phyloP scores from a whole-genome alignment of 2,113 vertebrate genomes.

The Burhinus bistriatus region DNA sequence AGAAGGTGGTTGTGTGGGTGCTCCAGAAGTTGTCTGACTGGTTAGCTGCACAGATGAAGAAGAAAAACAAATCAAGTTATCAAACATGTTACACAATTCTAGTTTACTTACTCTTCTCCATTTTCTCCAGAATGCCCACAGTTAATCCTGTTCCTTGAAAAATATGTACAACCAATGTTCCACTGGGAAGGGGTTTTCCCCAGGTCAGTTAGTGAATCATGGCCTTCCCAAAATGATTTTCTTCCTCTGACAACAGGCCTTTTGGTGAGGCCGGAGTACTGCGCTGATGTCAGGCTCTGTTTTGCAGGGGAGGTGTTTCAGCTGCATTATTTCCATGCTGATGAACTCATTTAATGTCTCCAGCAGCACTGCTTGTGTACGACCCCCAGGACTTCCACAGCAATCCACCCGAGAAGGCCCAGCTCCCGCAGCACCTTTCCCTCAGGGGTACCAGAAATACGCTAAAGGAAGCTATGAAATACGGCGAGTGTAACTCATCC shows the following conservation, averaged over 20 bases:
- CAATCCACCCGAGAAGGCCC: fast-evolving
- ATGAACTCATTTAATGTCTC: background rate
- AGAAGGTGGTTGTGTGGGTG: background rate
- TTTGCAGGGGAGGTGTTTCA: background rate
- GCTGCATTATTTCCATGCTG: background rate
- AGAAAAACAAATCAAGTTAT: background rate
- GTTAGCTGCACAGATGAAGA: background rate
- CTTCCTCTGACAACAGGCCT: background rate
- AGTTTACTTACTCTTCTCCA: background rate
- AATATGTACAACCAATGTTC: background rate
- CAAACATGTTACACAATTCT: background rate
- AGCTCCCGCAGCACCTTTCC: fast-evolving
- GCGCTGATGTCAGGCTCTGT: fast-evolving
- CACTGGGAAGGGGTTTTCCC: background rate
- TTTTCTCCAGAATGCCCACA: background rate
- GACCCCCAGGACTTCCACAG: fast-evolving
- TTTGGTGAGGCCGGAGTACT: background rate
- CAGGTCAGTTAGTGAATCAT: background rate
- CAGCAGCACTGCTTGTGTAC: background rate
- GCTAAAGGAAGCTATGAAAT: background rate
- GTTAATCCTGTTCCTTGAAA: background rate
- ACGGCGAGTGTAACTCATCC: background rate
- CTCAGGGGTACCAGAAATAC: background rate
- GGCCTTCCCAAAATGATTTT: background rate
- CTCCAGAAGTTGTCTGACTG: background rate